Base-by-base conservation (phyloP, 2,888 invertebrate genomes). In the Sthenelais limicola region DNA sequence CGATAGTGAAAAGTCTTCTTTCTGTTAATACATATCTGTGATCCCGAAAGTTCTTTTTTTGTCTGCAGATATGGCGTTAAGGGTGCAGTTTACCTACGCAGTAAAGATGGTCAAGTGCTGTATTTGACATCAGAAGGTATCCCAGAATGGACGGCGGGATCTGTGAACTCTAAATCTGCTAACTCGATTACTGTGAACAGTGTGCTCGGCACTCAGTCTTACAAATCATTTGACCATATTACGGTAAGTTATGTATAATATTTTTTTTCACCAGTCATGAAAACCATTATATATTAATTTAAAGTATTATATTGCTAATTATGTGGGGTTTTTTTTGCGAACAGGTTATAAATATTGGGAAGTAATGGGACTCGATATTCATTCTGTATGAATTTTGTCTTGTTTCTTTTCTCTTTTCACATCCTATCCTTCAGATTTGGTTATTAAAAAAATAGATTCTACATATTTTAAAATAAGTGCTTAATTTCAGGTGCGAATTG, bases 1-100 rank as follows among this genome's bases (percentile, higher is more conserved):
- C n/a, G n/a, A n/a, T n/a, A n/a, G n/a, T n/a, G n/a, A n/a, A n/a
- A n/a, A n/a, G n/a, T n/a, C n/a, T n/a, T n/a, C n/a, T n/a, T n/a
- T n/a, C n/a, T n/a, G n/a, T n/a, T n/a, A n/a, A n/a, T n/a, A n/a
- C n/a, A n/a, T n/a, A n/a, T n/a, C n/a, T n/a, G n/a, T n/a, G n/a
- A n/a, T n/a, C n/a, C n/a, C n/a, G 21, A 52, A 21, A 52, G 9
- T 9, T 3, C 30, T 71, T 18, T 58, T 28, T 32, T 2, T 43
- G 21, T 5, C 21, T 49, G 9, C 73, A 85, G 85, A 71, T 88
- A 87, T 78, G 87, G 86, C n/a, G 82, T 88, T 33, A 85, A 84
- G 73, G 87, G 86, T 1, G 82, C 86, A 12, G 83, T 86, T 4
- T 84, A 84, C 69, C 77, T 87, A 54, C 79, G 78, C 51, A 82